Evolutionary conservation across 2,888 invertebrate species (phyloP).

Genomic region (Yponomeuta plumbellus): DNA sequence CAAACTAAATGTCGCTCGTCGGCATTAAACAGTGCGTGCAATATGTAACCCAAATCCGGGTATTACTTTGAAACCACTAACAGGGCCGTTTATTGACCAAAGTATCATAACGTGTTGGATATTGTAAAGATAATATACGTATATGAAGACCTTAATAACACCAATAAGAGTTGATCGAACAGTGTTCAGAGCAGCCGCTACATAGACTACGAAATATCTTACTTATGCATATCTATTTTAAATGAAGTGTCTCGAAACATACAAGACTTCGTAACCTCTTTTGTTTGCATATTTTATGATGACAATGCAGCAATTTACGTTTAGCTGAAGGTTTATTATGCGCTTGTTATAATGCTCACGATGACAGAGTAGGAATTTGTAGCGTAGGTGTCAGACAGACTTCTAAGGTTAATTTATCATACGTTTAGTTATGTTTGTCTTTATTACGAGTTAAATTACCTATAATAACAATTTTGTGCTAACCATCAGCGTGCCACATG

Average conservation of each 20-base stretch:
- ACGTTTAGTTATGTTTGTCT: background rate
- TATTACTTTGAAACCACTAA: background rate
- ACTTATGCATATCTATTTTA: background rate
- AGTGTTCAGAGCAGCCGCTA: background rate
- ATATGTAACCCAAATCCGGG: background rate
- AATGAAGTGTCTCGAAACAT: background rate
- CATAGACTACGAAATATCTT: background rate
- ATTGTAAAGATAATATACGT: background rate
- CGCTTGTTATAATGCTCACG: background rate
- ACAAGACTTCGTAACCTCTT: background rate
- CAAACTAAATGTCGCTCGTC: background rate
- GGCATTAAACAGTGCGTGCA: background rate
- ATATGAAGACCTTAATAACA: background rate
- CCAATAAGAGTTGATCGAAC: background rate
- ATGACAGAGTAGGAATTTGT: background rate
- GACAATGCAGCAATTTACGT: background rate
- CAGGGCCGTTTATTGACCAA: background rate
- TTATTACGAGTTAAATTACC: background rate
- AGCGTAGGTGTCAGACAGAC: background rate
- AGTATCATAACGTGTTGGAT: background rate
- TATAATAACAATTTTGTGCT: too few species aligned
- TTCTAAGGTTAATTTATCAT: background rate
- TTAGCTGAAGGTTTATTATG: background rate
- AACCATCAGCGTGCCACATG: too few species aligned
- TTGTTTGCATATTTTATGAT: background rate